Percentiles rank a stretch among this genome's conserved stretches.
phyloP scores from a whole-genome alignment of 2,888 invertebrate genomes.

The Tetrapedia diversipes region DNA sequence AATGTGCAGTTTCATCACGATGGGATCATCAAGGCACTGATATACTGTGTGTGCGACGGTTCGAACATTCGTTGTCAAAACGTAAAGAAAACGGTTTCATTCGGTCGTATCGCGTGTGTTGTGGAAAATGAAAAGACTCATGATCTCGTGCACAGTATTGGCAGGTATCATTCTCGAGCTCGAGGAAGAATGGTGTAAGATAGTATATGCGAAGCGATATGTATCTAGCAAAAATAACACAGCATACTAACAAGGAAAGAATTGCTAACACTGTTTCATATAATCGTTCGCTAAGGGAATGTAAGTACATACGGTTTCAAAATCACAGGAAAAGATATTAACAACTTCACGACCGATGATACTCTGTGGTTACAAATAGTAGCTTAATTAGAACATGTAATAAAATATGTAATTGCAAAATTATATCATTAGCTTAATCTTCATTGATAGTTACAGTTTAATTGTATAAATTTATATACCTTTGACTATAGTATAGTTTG shows the following conservation, averaged over 20 bases:
- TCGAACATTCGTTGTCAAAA: constrained; percentile 9
- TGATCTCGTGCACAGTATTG: constrained; percentile 43
- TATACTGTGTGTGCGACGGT: background rate
- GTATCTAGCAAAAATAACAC: constrained; percentile 5
- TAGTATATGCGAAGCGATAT: constrained; percentile 24
- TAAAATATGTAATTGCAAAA: too few relatives aligned
- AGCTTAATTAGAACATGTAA: too few relatives aligned
- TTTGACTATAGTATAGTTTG: too few relatives aligned
- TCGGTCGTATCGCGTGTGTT: constrained; percentile 10
- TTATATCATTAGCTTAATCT: too few relatives aligned
- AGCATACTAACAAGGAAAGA: background rate
- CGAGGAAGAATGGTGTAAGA: background rate
- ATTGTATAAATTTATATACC: too few relatives aligned
- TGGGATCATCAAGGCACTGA: background rate
- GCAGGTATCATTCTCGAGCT: background rate
- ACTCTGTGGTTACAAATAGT: too few relatives aligned
- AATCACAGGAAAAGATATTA: background rate
- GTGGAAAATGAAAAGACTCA: background rate
- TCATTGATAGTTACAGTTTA: too few relatives aligned
- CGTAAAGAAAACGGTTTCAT: background rate
- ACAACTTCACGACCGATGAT: background rate
- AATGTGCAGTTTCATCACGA: constrained; percentile 26
- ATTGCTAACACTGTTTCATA: background rate
- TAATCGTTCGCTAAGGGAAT: constrained; percentile 14
- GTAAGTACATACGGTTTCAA: background rate